Evolutionary conservation across 2,888 invertebrate genomes (phyloP).

Genomic region (Drosophila algonquin): DNA sequence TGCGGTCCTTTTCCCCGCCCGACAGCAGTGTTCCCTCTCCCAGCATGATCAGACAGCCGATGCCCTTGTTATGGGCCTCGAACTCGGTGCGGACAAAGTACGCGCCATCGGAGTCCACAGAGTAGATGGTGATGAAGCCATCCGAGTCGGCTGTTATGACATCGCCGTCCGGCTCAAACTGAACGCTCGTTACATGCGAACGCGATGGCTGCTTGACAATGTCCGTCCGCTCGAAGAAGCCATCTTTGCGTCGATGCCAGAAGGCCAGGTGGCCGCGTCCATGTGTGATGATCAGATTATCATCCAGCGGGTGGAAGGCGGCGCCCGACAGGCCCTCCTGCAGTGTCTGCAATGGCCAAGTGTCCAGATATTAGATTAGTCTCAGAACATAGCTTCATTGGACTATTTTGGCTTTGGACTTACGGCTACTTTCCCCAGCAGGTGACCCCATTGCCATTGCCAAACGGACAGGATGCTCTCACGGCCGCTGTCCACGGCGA

Average conservation of each 20-base stretch:
- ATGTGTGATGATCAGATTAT: constrained; percentile 95
- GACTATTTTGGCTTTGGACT: constrained; percentile 82
- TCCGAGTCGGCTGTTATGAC: constrained; percentile 96
- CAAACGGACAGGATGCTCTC: constrained; percentile 96
- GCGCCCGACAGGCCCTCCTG: constrained; percentile 95
- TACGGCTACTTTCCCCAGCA: constrained; percentile 97
- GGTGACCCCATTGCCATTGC: constrained; percentile 97
- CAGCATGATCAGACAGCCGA: constrained; percentile 93
- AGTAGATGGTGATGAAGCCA: constrained; percentile 95
- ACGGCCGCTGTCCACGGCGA: constrained; percentile 94
- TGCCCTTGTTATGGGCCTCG: constrained; percentile 94
- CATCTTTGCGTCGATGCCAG: constrained; percentile 96
- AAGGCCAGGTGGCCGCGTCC: constrained; percentile 96
- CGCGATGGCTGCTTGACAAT: constrained; percentile 95
- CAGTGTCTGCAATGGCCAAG: constrained; percentile 87
- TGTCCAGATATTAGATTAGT: not conserved
- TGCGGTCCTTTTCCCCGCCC: constrained; percentile 94
- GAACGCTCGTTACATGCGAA: constrained; percentile 93
- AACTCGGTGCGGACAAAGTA: constrained; percentile 95
- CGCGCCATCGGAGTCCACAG: constrained; percentile 94
- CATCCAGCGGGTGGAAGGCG: constrained; percentile 95
- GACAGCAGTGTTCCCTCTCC: constrained; percentile 95
- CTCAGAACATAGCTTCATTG: not conserved
- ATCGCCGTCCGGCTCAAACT: constrained; percentile 96
- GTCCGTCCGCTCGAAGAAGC: constrained; percentile 94